These are phyloP conservation scores for Chalcosyrphus nemorum DNA, from an alignment of 2,888 invertebrate species.

Conservation along the genomic window DNA sequence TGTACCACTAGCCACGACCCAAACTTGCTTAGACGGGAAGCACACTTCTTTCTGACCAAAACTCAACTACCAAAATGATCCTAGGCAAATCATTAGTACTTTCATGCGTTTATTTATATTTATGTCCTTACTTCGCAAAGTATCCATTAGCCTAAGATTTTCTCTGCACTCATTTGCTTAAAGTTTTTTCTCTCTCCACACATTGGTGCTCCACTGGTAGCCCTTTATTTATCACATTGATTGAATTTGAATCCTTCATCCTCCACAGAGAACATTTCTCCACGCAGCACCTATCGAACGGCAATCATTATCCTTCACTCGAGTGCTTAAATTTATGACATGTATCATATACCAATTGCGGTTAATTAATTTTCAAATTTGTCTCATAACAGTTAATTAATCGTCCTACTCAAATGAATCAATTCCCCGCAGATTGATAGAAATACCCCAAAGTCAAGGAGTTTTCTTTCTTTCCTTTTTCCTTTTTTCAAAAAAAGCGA, in stretches of 20 bases:
- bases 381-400: slow-evolving; percentile 11
- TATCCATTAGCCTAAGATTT: too few species aligned
- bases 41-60: too few species aligned
- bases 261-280: neutral
- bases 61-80: too few species aligned
- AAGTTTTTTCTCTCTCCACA: too few species aligned
- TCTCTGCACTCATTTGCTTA: too few species aligned
- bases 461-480: neutral
- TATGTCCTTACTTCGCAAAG: too few species aligned
- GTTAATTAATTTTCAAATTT: slow-evolving; percentile 10
- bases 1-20: too few species aligned
- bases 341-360: neutral
- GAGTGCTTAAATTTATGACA: neutral
- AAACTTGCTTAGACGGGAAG: too few species aligned
- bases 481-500: too few species aligned
- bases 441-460: neutral
- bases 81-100: too few species aligned
- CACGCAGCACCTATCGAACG: neutral
- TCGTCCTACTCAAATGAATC: slow-evolving; percentile 16
- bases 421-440: slow-evolving; percentile 34
- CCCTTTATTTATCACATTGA: neutral
- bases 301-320: neutral
- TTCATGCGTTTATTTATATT: too few species aligned
- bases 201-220: too few species aligned
- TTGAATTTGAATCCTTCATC: neutral